These are phyloP conservation scores for Ctenomys sociabilis DNA, from an alignment of 2,113 vertebrate genomes.

Conservation along the genomic window DNA sequence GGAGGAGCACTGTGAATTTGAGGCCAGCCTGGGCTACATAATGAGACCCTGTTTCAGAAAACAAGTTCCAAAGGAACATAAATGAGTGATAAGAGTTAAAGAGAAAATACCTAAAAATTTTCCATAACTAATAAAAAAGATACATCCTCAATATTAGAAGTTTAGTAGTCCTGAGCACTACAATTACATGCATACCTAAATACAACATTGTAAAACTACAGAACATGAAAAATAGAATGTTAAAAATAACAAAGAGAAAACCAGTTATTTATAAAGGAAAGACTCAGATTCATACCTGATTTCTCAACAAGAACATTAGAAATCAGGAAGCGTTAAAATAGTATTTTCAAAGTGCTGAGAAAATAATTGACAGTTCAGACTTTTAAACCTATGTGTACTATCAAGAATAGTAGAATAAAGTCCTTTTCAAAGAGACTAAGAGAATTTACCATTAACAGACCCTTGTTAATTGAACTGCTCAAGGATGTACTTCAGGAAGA, in stretches of 20 bases:
- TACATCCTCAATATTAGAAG: constrained; percentile 40
- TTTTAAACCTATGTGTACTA: constrained; percentile 51
- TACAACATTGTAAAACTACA: constrained; percentile 54
- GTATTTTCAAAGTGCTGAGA: constrained; percentile 57
- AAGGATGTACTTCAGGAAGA: constrained; percentile 75
- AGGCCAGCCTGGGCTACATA: not conserved
- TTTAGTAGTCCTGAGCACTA: constrained; percentile 38
- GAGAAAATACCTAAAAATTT: constrained; percentile 49
- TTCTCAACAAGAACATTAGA: constrained; percentile 32
- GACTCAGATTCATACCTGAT: constrained; percentile 10
- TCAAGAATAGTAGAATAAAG: constrained; percentile 59
- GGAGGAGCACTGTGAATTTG: not conserved
- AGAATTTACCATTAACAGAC: constrained; percentile 73
- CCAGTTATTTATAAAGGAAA: constrained; percentile 40
- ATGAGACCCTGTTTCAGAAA: not conserved
- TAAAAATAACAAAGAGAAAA: constrained; percentile 47
- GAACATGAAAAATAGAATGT: constrained; percentile 46
- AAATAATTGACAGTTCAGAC: constrained; percentile 41
- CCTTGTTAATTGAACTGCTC: constrained; percentile 74
- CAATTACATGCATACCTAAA: constrained; percentile 43
- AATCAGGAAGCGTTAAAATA: constrained; percentile 44
- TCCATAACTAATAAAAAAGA: constrained; percentile 31
- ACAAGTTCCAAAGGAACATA: constrained; percentile 21
- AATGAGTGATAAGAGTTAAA: not conserved
- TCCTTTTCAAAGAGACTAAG: constrained; percentile 67